Percentiles rank a stretch among this genome's conserved stretches.
Evolutionary conservation across 2,797 vertebrate genomes (phyloP).

Genomic region (Garrulus glandarius): DNA sequence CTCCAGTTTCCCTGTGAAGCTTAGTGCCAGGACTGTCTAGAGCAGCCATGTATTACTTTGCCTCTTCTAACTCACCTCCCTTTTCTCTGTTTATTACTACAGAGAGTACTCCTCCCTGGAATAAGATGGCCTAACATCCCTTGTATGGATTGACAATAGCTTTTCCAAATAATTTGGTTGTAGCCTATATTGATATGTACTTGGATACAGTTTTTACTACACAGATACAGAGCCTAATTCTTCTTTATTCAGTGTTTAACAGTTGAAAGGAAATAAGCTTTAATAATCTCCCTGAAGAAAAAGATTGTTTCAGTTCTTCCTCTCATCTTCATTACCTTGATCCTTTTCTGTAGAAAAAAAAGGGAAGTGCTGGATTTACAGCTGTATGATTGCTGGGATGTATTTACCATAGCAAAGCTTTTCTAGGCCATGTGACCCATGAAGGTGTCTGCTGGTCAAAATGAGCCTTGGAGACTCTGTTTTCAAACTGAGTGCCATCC

Average conservation of each 20-base stretch:
- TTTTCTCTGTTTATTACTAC: neutral
- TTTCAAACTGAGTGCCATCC: neutral
- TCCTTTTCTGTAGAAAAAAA: neutral
- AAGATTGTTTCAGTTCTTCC: neutral
- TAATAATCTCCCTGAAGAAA: neutral
- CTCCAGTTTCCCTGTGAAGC: neutral
- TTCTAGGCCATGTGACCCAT: neutral
- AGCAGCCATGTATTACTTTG: fast-evolving
- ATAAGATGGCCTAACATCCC: neutral
- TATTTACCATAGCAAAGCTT: neutral
- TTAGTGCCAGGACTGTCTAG: neutral
- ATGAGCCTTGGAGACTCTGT: neutral
- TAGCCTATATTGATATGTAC: neutral
- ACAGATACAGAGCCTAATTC: neutral
- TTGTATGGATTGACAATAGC: neutral
- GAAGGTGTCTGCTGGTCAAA: neutral
- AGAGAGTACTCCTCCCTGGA: neutral
- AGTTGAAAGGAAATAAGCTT: too few species aligned
- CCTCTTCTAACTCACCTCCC: neutral
- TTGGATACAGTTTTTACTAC: neutral
- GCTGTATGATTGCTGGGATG: neutral
- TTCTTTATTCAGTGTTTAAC: neutral
- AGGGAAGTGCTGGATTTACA: neutral
- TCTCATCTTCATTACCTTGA: neutral
- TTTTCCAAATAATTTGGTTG: neutral